Evolutionary conservation across 2,888 invertebrate genomes (phyloP), one percentile per base, ranked within the genome.

Genomic region (Podabrus alpinus): DNA sequence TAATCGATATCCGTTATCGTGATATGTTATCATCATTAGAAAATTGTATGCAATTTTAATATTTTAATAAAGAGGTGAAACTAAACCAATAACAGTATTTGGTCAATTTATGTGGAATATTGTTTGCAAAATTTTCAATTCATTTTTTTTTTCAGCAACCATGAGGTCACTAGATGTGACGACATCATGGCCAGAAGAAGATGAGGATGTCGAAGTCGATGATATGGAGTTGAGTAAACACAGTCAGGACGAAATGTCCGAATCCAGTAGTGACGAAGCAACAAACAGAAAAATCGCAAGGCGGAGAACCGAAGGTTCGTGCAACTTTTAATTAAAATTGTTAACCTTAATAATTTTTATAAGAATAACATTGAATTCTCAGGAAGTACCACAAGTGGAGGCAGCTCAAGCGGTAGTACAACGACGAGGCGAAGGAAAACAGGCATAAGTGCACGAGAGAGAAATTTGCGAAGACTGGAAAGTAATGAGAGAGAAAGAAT

Each of bases 401-500:
- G 87, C 80, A 86, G 87, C 66, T 74, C 83, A 70, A 81, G 83
- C 77, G 86, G 86, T 70, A 85, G 87, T 71, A 85, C 86, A 74
- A 85, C 87, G 77, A 87, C 88, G 74, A 84, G 89, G 71, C 87
- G 90, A 80, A 87, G 91, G 81, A 89, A 91, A 84, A 90, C 91
- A 67, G 90, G 90, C 66, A 88, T 92, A 66, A 91, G 90, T 82
- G 92, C 93, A 10, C 87, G 92, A 81, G 94, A 94, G 86, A 89
- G 92, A 84, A 93, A 93, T 84, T 88, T 93, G 81, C 88, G 94
- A 81, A 90, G 94, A 82, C 89, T 94, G 82, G 94, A 94, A 87
- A 94, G 93, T 86, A 94, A 94, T 86, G 93, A 94, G 86, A 88
- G 94, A 80, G 94, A 94, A 86, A 88, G 94, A 81, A 93, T 93